Base-by-base conservation (phyloP, 2,888 invertebrate genomes). In the Spodoptera exigua region DNA sequence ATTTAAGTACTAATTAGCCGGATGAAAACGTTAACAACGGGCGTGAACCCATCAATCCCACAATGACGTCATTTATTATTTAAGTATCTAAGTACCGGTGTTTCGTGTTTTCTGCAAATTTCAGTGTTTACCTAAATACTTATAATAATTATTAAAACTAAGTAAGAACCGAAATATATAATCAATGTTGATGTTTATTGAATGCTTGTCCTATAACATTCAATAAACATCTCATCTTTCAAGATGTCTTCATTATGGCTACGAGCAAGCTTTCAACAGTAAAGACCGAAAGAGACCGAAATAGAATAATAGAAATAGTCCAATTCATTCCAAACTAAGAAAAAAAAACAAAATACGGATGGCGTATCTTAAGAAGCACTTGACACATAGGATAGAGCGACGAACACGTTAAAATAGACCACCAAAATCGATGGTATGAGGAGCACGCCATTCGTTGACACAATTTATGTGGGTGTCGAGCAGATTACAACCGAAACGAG, bases 391-490 rank as follows among this genome's bases (percentile, higher is more conserved):
- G 73, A 69, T 62, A 54, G 51, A 54, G 44, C 53, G 64, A 55
- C 58, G 51, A 57, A 66, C 68, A 59, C 70, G 67, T 67, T 71
- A 62, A 76, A 73, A 77, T 70, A 76, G 83, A 82, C 77, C 82
- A 83, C 80, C 82, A 80, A 81, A 82, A 80, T 76, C 70, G 78
- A 61, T 56, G 60, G 54, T 65, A 55, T 70, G 62, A 56, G 62
- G 64, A 72, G 75, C 74, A 80, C 66, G 17, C 76, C 74, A 79
- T 70, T 68, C 85, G 84, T 83, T 86, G 86, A 88, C 85, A 86
- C 81, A 82, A 80, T 84, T 84, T 81, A 79, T 80, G 89, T 88
- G 86, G 89, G 89, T 86, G 89, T 84, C 62, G 51, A 75, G 70
- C 72, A 81, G 86, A 87, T 89, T 86, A 86, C 80, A 71, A 61